Evolutionary conservation across 2,113 vertebrate species (phyloP).

Genomic region (Geococcyx californianus): DNA sequence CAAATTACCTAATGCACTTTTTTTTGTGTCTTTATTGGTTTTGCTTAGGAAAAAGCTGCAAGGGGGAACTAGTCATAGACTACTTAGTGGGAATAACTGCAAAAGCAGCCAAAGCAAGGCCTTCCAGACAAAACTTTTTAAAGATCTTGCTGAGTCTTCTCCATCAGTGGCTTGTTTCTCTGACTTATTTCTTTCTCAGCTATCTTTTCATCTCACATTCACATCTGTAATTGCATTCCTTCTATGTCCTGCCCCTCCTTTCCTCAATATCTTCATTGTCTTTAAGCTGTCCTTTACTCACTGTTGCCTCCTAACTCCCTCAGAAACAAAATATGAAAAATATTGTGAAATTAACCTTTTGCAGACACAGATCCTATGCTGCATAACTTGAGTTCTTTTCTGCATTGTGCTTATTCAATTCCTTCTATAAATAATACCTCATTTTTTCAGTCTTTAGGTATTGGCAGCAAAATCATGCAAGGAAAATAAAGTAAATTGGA

Average conservation of each 20-base stretch:
- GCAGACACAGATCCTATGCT: not conserved
- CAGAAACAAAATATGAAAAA: not conserved
- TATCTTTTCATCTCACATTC: not conserved
- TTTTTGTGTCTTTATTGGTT: not conserved
- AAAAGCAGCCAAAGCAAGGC: not conserved
- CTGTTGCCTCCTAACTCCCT: not conserved
- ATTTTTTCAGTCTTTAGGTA: not conserved
- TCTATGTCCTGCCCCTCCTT: not conserved
- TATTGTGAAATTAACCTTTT: not conserved
- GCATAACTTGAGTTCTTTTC: not conserved
- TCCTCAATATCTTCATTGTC: not conserved
- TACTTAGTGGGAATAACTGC: not conserved
- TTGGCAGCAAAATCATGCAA: not conserved
- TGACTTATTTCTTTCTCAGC: not conserved
- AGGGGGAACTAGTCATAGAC: not conserved
- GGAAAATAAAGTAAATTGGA: not conserved
- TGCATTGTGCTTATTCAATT: not conserved
- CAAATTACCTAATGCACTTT: not conserved
- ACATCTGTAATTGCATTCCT: not conserved
- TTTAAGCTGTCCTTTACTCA: not conserved
- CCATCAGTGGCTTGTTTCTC: not conserved
- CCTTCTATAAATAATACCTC: not conserved
- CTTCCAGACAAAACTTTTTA: not conserved
- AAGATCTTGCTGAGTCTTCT: not conserved
- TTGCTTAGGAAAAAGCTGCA: not conserved